phyloP scores from a whole-genome alignment of 2,888 invertebrate genomes.

The Graphium colonna region DNA sequence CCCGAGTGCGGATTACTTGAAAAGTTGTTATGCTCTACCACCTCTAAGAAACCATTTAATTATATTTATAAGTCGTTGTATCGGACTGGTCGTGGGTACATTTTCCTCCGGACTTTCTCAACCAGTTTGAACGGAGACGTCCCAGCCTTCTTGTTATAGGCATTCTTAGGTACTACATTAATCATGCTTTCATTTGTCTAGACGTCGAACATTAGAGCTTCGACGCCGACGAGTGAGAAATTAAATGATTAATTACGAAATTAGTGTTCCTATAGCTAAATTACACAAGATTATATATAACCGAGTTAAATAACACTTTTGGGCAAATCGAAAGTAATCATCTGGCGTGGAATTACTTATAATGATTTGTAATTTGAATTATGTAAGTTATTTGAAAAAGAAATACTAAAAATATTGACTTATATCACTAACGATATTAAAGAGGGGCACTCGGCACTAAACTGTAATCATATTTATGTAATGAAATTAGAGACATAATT shows the following conservation, averaged over 20 bases:
- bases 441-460: no score
- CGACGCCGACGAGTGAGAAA: slow-evolving; percentile 10
- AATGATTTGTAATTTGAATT: no score
- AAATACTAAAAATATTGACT: no score
- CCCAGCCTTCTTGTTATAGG: slow-evolving; percentile 16
- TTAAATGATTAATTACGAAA: slow-evolving; percentile 16
- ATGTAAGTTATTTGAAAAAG: no score
- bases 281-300: neutral
- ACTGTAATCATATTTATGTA: no score
- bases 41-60: neutral
- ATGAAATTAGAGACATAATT: no score
- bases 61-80: neutral
- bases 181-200: slow-evolving; percentile 25
- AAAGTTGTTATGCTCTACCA: no score
- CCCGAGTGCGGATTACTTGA: no score
- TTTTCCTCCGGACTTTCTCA: slow-evolving; percentile 30
- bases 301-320: no score
- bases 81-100: slow-evolving; percentile 20
- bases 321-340: no score
- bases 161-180: slow-evolving; percentile 20
- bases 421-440: no score
- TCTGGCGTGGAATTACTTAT: no score
- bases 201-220: slow-evolving; percentile 19
- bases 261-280: slow-evolving; percentile 1
- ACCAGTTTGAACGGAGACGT: slow-evolving; percentile 26